phyloP scores from a whole-genome alignment of 2,888 invertebrate genomes.

The Euzophera pinguis region DNA sequence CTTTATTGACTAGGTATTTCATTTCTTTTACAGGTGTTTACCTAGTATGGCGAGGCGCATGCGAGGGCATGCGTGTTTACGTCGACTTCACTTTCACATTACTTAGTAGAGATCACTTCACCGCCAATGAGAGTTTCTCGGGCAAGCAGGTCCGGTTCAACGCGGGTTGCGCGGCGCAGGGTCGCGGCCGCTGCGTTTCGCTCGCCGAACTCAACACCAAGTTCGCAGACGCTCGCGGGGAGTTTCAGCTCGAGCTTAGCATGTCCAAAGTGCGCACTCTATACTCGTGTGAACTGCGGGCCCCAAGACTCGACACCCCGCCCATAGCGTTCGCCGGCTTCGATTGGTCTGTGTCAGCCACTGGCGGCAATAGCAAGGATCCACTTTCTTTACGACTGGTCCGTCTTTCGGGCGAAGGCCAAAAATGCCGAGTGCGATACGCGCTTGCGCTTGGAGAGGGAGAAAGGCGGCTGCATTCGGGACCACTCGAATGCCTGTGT shows the following conservation, averaged over 20 bases:
- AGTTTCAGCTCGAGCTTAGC: constrained; percentile 88
- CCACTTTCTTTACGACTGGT: constrained; percentile 79
- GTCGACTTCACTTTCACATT: constrained; percentile 90
- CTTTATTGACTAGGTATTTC: constrained; percentile 11
- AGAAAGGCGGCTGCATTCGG: constrained; percentile 83
- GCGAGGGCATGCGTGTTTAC: constrained; percentile 87
- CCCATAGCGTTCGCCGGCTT: constrained; percentile 88
- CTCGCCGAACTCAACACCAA: constrained; percentile 84
- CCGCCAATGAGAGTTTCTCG: constrained; percentile 88
- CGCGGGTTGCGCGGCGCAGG: constrained; percentile 85
- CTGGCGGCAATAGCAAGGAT: constrained; percentile 76
- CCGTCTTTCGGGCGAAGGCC: constrained; percentile 89
- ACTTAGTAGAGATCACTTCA: constrained; percentile 90
- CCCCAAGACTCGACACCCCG: constrained; percentile 77
- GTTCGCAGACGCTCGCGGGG: constrained; percentile 89
- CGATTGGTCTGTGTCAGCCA: constrained; percentile 88
- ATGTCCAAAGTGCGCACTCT: constrained; percentile 87
- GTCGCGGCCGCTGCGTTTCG: constrained; percentile 86
- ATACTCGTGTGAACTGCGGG: constrained; percentile 85
- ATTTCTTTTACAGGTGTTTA: constrained; percentile 82
- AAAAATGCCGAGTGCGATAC: constrained; percentile 87
- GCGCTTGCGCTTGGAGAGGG: constrained; percentile 84
- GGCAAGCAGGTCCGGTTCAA: constrained; percentile 86
- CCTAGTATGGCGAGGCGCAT: constrained; percentile 87
- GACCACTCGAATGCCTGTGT: constrained; percentile 84